Base-by-base conservation (phyloP, 2,888 invertebrate species). In the Carcina quercana region DNA sequence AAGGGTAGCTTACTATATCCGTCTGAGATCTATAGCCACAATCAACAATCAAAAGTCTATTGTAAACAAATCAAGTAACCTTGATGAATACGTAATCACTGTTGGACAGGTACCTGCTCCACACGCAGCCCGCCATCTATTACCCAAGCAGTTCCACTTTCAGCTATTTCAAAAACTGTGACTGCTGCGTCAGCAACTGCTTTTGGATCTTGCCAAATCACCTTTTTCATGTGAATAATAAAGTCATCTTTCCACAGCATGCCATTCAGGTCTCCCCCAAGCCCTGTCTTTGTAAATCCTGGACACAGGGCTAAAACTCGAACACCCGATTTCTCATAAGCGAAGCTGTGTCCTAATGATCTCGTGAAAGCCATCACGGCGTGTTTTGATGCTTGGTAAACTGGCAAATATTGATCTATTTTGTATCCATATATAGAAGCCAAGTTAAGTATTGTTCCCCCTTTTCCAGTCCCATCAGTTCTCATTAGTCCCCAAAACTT, bases 371-470 rank as follows among this genome's bases (percentile, higher is more conserved):
- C 86, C 15, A 82, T 50, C 2, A 86, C 75, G 11, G 79, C 85
- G 35, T 73, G 72, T 51, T 87, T 87, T 1, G 87, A 85, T 1
- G 85, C 83, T 3, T 74, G 73, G 54, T 87, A 87, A 6, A 85
- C 64, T 1, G 88, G 86, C 25, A 73, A 53, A 13, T 73, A 73
- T 14, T 74, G 70, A 25, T 73, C 54, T 1, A 82, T 62, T 38
- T 66, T 59, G 19, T 83, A 68, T 0, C 88, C 88, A 35, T 85
- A 76, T 8, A 86, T 76, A 1, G 89, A 88, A 17, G 17, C 17
- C 17, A 17, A 7, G 17, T 17, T 17, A 7, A 17, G n/a, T 21
- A 89, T 74, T 2, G 79, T 70, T 3, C 88, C 88, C 3, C 88
- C 88, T 13, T 58, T 50, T 1, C 85, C 85, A 1, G 79, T 73